Conservation (phyloP, 2,797 vertebrate species). For the Falco cherrug region DNA sequence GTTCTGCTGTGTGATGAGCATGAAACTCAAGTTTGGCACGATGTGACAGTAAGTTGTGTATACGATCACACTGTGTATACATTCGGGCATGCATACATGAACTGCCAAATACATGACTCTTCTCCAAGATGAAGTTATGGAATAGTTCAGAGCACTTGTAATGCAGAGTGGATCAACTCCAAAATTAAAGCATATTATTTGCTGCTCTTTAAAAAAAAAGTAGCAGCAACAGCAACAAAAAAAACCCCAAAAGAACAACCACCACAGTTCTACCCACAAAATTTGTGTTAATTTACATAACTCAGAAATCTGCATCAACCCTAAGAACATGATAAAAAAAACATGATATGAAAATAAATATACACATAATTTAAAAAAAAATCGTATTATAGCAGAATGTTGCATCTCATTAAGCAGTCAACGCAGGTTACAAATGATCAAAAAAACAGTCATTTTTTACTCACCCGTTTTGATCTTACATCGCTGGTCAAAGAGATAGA, state of each 20-base stretch:
- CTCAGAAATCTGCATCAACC: not conserved
- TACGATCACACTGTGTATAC: not conserved
- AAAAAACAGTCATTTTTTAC: not conserved
- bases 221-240: not conserved
- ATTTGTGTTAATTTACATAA: not conserved
- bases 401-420: not conserved
- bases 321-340: not conserved
- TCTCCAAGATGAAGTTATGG: not conserved
- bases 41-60: not conserved
- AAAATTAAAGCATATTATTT: not conserved
- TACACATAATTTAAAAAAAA: not conserved
- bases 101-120: not conserved
- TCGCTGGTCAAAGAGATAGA: conserved; percentile 77
- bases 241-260: not conserved
- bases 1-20: not conserved
- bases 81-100: not conserved
- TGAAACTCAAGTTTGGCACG: not conserved
- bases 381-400: not conserved
- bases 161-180: not conserved
- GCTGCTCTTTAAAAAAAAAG: not conserved
- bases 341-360: not conserved
- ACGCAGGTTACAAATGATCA: not conserved
- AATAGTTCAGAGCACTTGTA: not conserved
- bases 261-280: not conserved
- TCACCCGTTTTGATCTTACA: conserved; percentile 86